Conservation (phyloP, 2,113 vertebrate species). For the Pollimyrus isidori region DNA sequence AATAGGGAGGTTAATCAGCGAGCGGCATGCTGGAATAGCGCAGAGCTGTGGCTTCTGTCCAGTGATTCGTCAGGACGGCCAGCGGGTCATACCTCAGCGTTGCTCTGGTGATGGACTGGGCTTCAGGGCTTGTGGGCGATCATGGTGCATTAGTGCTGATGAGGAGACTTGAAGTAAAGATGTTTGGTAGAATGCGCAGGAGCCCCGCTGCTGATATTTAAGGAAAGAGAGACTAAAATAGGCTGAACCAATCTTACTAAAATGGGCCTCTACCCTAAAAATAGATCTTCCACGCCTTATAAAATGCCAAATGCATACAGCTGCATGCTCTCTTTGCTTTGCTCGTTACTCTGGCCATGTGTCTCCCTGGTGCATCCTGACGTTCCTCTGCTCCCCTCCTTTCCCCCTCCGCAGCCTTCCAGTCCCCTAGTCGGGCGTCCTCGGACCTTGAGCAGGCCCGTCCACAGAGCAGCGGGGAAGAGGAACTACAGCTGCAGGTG, state of each 20-base stretch:
- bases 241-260: neutral
- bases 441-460: constrained; percentile 86
- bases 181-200: neutral
- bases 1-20: neutral
- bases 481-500: constrained; percentile 90
- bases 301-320: neutral
- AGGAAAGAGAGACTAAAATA: neutral
- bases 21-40: neutral
- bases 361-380: constrained; percentile 36
- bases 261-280: neutral
- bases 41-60: neutral
- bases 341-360: constrained; percentile 21
- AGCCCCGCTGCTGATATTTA: neutral
- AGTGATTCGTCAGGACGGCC: neutral
- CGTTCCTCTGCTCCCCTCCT: neutral
- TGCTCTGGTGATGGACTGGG: neutral
- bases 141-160: neutral
- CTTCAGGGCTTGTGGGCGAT: neutral
- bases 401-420: constrained; percentile 59
- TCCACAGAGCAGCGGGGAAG: constrained; percentile 83
- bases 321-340: neutral
- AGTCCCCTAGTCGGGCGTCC: constrained; percentile 67
- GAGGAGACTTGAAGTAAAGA: neutral
- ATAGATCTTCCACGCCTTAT: neutral
- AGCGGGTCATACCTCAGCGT: neutral